Base-by-base conservation (phyloP, 2,797 vertebrate genomes). In the Pteropus rufus region DNA sequence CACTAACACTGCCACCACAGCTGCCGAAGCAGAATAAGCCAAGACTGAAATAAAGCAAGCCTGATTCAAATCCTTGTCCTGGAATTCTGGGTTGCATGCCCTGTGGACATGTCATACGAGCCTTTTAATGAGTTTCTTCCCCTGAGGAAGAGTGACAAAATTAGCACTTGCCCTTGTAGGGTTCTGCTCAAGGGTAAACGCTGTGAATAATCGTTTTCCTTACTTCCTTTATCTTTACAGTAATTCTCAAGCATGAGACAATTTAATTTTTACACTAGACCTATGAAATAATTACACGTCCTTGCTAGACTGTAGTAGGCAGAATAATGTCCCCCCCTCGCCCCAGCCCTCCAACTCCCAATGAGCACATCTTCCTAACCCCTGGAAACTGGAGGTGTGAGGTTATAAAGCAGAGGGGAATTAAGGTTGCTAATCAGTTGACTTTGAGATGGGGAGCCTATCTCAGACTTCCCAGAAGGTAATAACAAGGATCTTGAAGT, bases 341-440 rank as follows among this genome's bases (percentile, higher is more conserved):
- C 36, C 2, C 0, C 8, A 29, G 14, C 31, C 2, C 1, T 31
- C 58, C 31, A 29, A 24, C 8, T 31, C 58, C 23, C 23, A 36
- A 16, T 6, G 11, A 54, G n/a, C 46, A 23, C 3, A 4, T 16
- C 14, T 15, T 67, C 10, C n/a, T 75, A 9, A 16, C 29, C 46
- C 39, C 10, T 11, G 9, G 58, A 44, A 52, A 16, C 41, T 36
- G 34, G n/a, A 31, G 24, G 12, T 26, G 11, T 39, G 64, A 89
- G 41, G 12, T 39, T 24, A 69, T 0, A 67, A 0, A 60, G 75
- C 26, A 79, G 49, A 88, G 46, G 2, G 54, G 10, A 82, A 64
- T 14, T 62, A 18, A 39, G 16, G 52, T 8, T 14, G 1, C 10
- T 39, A 26, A 72, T 72, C 36, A 46, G 26, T 4, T 44, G 69